Conservation (phyloP, 64 coral and sea anemone genomes). For the Astreopora myriophthalma region DNA sequence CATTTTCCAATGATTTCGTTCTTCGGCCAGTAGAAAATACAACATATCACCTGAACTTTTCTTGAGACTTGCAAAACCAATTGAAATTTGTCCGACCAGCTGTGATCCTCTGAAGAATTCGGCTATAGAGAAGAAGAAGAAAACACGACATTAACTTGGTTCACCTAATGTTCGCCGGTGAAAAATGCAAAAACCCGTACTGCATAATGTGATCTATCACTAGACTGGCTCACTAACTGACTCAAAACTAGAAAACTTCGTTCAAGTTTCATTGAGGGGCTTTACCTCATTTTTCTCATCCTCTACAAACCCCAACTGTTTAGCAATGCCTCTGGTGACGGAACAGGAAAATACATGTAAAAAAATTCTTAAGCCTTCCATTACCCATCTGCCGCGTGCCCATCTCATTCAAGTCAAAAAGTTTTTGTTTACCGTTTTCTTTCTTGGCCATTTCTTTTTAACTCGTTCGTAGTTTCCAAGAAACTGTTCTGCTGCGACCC, state of each 20-base stretch:
- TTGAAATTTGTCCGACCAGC: conserved; percentile 93
- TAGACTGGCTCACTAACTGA: no score
- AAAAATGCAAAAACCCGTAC: not conserved
- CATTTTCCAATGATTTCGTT: not conserved
- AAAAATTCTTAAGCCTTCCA: no score
- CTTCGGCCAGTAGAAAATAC: not conserved
- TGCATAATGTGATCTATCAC: not conserved
- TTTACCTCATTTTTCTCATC: conserved; percentile 76
- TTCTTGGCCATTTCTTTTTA: no score
- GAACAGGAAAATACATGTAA: not conserved
- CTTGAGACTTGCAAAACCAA: conserved; percentile 91
- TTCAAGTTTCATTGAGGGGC: not conserved
- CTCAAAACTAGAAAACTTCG: no score
- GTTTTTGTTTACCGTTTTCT: no score
- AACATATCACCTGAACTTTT: conserved; percentile 86
- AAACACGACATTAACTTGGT: no score
- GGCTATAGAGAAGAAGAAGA: not conserved
- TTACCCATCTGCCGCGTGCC: no score
- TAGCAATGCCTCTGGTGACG: conserved; percentile 72
- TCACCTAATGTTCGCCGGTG: no score
- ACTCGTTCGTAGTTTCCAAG: no score
- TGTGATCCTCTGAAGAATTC: conserved; percentile 72
- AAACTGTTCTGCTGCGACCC: no score
- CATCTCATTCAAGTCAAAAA: no score
- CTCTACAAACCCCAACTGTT: conserved; percentile 66